Evolutionary conservation across 1,140 invertebrate genomes (phyloP), one percentile per base, ranked within the genome.

Genomic region (Bombus waltoni): DNA sequence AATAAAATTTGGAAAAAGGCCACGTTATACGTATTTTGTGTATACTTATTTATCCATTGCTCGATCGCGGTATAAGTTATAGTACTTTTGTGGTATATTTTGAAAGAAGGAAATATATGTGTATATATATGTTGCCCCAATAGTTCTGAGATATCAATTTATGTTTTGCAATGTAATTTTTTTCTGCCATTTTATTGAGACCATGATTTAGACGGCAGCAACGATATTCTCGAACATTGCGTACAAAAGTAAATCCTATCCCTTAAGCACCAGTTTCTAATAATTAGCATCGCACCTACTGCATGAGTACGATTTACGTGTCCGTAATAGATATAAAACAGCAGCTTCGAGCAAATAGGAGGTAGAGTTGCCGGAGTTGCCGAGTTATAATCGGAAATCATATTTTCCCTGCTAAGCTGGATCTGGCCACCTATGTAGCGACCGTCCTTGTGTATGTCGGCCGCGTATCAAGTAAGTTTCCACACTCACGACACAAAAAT

Each of bases 381-480:
- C 88, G 88, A 92, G 87, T 93, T 93, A 91, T 93, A 93, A 93
- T 92, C 91, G 93, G 92, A 93, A 91, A 88, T 92, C 91, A 88
- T 92, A 91, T 93, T 93, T 92, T 92, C 88, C 85, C 88, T 92
- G 89, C 89, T 92, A 93, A 93, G 92, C 92, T 93, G 91, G 92
- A 92, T 92, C 91, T 87, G 89, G 92, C 89, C 90, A 91, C 89
- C 91, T 91, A 91, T 91, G 87, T 92, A 88, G 86, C 91, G 82
- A 91, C 88, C 83, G 90, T 87, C 89, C 88, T 90, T 90, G 87
- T 91, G 92, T 92, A 92, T 92, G 91, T 91, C 91, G 89, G 70
- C 87, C 87, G 84, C 88, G 83, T 68, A 76, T 87, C 93, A 94
- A 92, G 92, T 94, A 93, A 94, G 93, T 93, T 89, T 89, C 78